Evolutionary conservation across 2,888 invertebrate species (phyloP).

Genomic region (Aricia artaxerxes): DNA sequence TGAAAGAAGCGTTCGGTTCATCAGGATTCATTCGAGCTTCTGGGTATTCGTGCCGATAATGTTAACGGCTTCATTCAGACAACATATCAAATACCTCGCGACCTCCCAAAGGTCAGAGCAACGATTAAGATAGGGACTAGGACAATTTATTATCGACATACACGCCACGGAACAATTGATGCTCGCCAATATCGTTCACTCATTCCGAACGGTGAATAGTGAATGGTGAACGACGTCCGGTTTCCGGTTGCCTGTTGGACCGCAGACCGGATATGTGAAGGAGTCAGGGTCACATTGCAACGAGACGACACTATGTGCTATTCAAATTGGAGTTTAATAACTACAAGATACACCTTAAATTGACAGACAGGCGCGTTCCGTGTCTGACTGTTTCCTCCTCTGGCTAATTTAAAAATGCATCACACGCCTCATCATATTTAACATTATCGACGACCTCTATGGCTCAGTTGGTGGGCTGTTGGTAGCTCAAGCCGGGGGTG

Average conservation of each 20-base stretch:
- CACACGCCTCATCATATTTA: too few species aligned
- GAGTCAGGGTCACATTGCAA: background rate
- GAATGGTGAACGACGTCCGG: constrained; percentile 7
- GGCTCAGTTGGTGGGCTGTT: too few species aligned
- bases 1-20: too few species aligned
- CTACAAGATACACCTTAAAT: too few species aligned
- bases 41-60: background rate
- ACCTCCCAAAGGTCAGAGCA: background rate
- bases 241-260: constrained; percentile 3
- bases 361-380: too few species aligned
- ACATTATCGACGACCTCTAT: too few species aligned
- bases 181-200: constrained; percentile 4
- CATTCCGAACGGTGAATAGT: background rate
- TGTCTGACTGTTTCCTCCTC: too few species aligned
- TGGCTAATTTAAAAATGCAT: too few species aligned
- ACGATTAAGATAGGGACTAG: background rate
- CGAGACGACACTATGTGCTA: background rate
- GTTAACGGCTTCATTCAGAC: background rate
- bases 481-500: too few species aligned
- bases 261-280: background rate
- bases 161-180: constrained; percentile 16
- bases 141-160: background rate
- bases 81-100: background rate
- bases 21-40: background rate
- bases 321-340: background rate